Base-by-base conservation (phyloP, 2,888 invertebrate species). In the Pterobdella sp. region DNA sequence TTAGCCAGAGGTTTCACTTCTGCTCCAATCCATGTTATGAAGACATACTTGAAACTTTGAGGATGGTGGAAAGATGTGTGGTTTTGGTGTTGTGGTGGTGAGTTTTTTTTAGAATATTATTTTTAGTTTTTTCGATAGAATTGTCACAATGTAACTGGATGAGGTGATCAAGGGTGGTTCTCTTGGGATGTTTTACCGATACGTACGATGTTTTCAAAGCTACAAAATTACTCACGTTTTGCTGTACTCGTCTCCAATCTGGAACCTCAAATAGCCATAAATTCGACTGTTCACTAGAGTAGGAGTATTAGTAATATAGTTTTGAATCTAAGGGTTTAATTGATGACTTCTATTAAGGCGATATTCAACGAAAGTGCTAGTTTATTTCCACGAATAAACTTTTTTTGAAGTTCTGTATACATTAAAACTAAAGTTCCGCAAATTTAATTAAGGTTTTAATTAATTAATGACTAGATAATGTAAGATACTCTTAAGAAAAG, bases 181-280 rank as follows among this genome's bases (percentile, higher is more conserved):
- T 42, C 10, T 7, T 42, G 42, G 60, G 60, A 14, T 56, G 60
- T 56, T 22, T 22, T 26, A n/a, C 3, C 10, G 18, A 56, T 4
- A 26, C 4, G n/a, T 56, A 26, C n/a, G 60, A 26, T 56, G 14
- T 56, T 4, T 4, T 14, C n/a, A 56, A 56, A 56, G 3, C 4
- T 22, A 4, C 4, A 3, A n/a, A 56, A 18, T 14, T 3, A 26
- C n/a, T 56, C n/a, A 56, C 60, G 60, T 56, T 56, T 56, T 56
- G 60, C 60, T 56, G 60, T 56, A 56, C 4, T 56, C 60, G n/a
- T 56, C 60, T 4, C 60, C 60, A 26, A 56, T 56, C 60, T 56
- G 60, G 60, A 56, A 56, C 10, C 60, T 4, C n/a, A 22, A 22
- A 22, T 56, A 56, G 60, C n/a, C 60, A 26, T 56, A 56, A 22